A percentile compares a stretch with the other conserved stretches of the same genome.
Conservation (phyloP, 2,888 invertebrate species). For the Xestia xanthographa region DNA sequence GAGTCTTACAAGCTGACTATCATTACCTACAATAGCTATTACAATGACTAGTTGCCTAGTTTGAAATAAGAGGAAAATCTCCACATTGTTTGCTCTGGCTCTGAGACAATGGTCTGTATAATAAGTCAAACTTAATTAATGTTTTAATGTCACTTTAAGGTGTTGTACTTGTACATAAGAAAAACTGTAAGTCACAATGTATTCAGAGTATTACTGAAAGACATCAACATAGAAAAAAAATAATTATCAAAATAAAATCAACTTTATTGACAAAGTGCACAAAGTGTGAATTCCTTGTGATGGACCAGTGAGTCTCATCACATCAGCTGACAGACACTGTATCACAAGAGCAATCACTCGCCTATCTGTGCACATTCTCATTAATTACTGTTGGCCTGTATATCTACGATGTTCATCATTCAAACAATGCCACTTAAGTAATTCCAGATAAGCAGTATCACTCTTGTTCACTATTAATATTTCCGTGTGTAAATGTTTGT, state of each 20-base stretch:
- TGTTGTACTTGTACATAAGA: not conserved
- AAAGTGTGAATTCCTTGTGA: not conserved
- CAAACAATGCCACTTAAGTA: slow-evolving; percentile 1
- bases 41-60: not conserved
- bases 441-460: slow-evolving; percentile 30
- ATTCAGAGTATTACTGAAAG: slow-evolving; percentile 7
- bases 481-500: not conserved
- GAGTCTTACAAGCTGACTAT: slow-evolving; percentile 22
- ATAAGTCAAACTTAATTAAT: slow-evolving; percentile 10
- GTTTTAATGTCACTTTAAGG: slow-evolving; percentile 3
- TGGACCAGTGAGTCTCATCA: not conserved
- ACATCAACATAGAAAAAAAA: not conserved
- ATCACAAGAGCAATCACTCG: not conserved
- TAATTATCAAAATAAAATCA: not conserved
- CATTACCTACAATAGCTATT: slow-evolving; percentile 18
- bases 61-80: slow-evolving; percentile 7
- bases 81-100: slow-evolving; percentile 11
- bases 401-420: not conserved
- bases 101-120: slow-evolving; percentile 16
- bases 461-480: slow-evolving; percentile 12
- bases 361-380: not conserved
- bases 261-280: not conserved
- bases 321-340: not conserved
- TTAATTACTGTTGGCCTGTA: not conserved
- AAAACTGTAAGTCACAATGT: not conserved